Evolutionary conservation across 2,888 invertebrate species (phyloP).

Genomic region (Heliconius ethilla): DNA sequence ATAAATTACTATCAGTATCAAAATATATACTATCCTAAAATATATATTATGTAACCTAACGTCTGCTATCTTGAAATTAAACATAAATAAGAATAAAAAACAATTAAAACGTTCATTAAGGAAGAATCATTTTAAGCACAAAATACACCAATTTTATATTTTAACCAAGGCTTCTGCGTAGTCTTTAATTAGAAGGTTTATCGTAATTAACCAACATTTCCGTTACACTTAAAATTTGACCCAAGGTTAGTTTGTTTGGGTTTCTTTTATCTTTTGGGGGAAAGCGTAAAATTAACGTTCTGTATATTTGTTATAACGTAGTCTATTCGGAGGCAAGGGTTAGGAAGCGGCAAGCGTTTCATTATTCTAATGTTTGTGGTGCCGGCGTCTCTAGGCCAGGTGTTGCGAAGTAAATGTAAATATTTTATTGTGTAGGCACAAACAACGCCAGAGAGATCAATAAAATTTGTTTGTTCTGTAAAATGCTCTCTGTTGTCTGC

Average conservation of each 20-base stretch:
- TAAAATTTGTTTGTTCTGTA: slow-evolving; percentile 82
- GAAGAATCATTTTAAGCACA: neutral
- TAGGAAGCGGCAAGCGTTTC: slow-evolving; percentile 67
- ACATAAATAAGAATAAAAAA: neutral
- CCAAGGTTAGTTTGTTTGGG: slow-evolving; percentile 14
- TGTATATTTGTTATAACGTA: slow-evolving; percentile 46
- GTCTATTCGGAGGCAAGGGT: slow-evolving; percentile 65
- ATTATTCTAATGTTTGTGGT: slow-evolving; percentile 76
- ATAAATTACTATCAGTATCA: no score
- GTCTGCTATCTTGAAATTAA: neutral
- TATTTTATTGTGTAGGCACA: slow-evolving; percentile 79
- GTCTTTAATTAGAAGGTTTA: slow-evolving; percentile 22
- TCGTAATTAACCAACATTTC: slow-evolving; percentile 11
- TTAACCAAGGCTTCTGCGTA: neutral
- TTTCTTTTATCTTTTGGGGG: slow-evolving; percentile 28
- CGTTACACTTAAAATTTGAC: slow-evolving; percentile 25
- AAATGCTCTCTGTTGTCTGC: slow-evolving; percentile 77
- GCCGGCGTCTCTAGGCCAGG: slow-evolving; percentile 69
- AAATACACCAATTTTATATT: neutral
- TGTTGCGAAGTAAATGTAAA: slow-evolving; percentile 80
- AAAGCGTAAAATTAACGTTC: slow-evolving; percentile 36
- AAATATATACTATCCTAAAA: no score
- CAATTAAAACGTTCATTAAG: neutral
- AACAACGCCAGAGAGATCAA: slow-evolving; percentile 81
- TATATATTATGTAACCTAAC: neutral